Evolutionary conservation across 2,888 invertebrate species (phyloP).

Genomic region (Tortrix viridana): DNA sequence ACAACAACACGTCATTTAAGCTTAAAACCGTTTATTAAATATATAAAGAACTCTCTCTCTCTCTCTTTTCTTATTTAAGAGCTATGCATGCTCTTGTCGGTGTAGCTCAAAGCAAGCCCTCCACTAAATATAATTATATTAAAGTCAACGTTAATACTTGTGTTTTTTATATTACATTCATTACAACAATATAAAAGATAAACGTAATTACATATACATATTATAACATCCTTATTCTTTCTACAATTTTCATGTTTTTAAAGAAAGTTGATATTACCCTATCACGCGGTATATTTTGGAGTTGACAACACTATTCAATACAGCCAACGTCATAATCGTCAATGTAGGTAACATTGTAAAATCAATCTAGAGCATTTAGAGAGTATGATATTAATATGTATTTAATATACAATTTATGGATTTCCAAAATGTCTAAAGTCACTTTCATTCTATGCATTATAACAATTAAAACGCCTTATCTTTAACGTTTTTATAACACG

Average conservation of each 20-base stretch:
- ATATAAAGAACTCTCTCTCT: too few relatives aligned
- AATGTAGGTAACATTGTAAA: constrained; percentile 20
- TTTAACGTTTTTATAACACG: too few relatives aligned
- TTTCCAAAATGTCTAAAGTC: not conserved
- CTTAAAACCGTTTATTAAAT: too few relatives aligned
- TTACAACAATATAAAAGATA: not conserved
- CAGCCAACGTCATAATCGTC: constrained; percentile 52
- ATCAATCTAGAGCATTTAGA: constrained; percentile 49
- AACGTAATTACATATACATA: not conserved
- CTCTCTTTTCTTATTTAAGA: too few relatives aligned
- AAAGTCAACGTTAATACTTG: too few relatives aligned
- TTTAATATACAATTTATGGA: not conserved
- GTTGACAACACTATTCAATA: constrained; percentile 36
- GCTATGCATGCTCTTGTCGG: too few relatives aligned
- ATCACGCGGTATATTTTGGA: not conserved
- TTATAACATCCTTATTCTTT: not conserved
- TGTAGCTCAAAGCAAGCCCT: too few relatives aligned
- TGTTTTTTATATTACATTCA: too few relatives aligned
- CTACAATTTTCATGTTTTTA: not conserved
- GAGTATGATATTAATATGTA: constrained; percentile 43
- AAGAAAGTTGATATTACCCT: constrained; percentile 4
- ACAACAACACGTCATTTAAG: too few relatives aligned
- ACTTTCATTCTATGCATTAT: too few relatives aligned
- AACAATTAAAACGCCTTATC: too few relatives aligned
- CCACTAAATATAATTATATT: too few relatives aligned